Base-by-base conservation (phyloP, 2,888 invertebrate species). In the Polydrusus cervinus region DNA sequence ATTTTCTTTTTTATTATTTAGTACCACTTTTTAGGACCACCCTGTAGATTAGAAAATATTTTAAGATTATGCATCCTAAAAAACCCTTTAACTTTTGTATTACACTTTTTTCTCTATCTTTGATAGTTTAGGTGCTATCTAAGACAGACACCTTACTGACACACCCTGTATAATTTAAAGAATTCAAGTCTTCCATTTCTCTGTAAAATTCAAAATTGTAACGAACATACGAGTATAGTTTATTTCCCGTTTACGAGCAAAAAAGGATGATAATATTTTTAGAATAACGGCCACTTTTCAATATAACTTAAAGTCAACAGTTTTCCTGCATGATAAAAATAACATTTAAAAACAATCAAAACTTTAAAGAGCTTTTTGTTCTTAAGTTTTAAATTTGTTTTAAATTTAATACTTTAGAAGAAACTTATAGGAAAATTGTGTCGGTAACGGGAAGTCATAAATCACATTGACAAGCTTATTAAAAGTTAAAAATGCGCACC, bases 391-490 rank as follows among this genome's bases (percentile, higher is more conserved):
- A 60, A n/a, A 60, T n/a, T 60, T 60, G 16, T 60, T 60, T 11
- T 14, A 38, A 60, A 60, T 34, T 8, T 60, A 60, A 38, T 60
- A 60, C 16, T 20, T 13, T 34, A 14, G 20, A 11, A 34, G 55
- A 64, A 47, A 64, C 45, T 47, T 65, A 11, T 51, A 47, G 18
- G 18, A 49, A 70, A 64, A 14, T 34, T 20, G 11, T 9, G 51
- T 61, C 34, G 40, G 70, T 38, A 70, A 38, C 49, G 34, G 10
- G 7, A 51, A 38, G 40, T 40, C 71, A 64, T 55, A 45, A 60
- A 55, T 43, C 64, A 71, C 14, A 16, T 25, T 71, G 64, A 71
- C 62, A 64, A 53, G 20, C 64, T 71, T 51, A 62, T 64, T 64
- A 71, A 71, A 61, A 40, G 51, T 61, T 62, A 53, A 25, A 53